Evolutionary conservation across 2,797 vertebrate genomes (phyloP), one percentile per base, ranked within the genome.

Genomic region (Diplodus sargus): DNA sequence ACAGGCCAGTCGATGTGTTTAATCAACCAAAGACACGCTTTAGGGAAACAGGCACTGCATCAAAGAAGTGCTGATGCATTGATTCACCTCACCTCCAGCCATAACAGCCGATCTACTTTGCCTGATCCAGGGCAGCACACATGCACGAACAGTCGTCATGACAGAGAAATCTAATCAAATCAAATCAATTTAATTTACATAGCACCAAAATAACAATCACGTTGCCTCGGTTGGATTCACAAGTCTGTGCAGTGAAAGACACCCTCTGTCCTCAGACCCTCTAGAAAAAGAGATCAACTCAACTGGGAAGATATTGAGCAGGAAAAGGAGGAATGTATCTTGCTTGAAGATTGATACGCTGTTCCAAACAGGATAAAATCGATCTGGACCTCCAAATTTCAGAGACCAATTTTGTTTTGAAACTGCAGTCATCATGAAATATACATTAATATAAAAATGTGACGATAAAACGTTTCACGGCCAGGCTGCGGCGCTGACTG

Each of bases 1-100:
- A 92, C 92, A 91, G 87, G 62, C 61, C 73, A 78, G 86, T 94
- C 93, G 53, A 93, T 93, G 90, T 85, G 87, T 87, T 91, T 91
- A 92, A 93, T 93, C 91, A 94, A 89, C 87, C 85, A 84, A 86
- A 88, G 84, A 84, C 82, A 70, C 28, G 45, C 81, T 78, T 84
- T 86, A 79, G 85, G 73, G 85, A 90, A 88, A 87, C 76, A 59
- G 79, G 77, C 81, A 58, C 81, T 81, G 87, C 86, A 83, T 91
- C 88, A 84, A 82, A 87, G 63, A 90, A 89, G 79, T 85, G 88
- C 90, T 90, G 89, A 93, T 78, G 57, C 83, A 87, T 83, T 84
- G 86, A 91, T 90, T 91, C 71, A 76, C 72, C 68, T 85, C 74
- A 86, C 68, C 83, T 82, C 83, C 59, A 80, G 76, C 77, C 79